Conservation (phyloP, 2,113 vertebrate species). For the Arizona elegans region DNA sequence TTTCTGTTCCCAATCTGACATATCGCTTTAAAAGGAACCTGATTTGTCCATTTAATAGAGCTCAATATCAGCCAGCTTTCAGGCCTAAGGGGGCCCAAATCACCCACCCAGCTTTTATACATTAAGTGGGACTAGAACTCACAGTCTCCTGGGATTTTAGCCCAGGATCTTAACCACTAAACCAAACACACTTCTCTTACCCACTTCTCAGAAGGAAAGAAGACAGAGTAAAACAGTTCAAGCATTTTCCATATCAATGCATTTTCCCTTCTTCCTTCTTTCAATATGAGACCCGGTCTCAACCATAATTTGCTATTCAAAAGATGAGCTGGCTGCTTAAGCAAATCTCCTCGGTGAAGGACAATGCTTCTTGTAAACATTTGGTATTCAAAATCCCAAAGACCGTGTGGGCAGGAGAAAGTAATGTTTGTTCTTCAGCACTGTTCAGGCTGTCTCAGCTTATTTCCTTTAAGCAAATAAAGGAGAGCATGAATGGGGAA, state of each 20-base stretch:
- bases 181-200: background rate
- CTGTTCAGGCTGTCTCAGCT: conserved; percentile 28
- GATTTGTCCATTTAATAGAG: background rate
- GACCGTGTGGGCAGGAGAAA: conserved; percentile 6
- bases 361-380: background rate
- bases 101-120: background rate
- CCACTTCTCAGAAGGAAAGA: background rate
- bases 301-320: conserved; percentile 15
- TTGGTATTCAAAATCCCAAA: conserved; percentile 26
- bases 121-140: background rate
- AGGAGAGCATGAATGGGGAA: background rate
- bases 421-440: background rate
- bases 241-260: background rate
- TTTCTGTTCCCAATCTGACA: background rate
- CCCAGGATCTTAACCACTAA: background rate
- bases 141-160: background rate
- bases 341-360: background rate
- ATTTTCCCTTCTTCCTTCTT: background rate
- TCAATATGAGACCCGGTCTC: background rate
- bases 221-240: background rate
- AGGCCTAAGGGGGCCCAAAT: background rate
- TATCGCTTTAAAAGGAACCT: background rate
- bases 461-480: background rate
- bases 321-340: background rate
- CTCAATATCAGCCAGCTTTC: background rate